These are phyloP conservation scores for Drosophila lacteicornis DNA, from an alignment of 1,140 invertebrate genomes.

Conservation along the genomic window DNA sequence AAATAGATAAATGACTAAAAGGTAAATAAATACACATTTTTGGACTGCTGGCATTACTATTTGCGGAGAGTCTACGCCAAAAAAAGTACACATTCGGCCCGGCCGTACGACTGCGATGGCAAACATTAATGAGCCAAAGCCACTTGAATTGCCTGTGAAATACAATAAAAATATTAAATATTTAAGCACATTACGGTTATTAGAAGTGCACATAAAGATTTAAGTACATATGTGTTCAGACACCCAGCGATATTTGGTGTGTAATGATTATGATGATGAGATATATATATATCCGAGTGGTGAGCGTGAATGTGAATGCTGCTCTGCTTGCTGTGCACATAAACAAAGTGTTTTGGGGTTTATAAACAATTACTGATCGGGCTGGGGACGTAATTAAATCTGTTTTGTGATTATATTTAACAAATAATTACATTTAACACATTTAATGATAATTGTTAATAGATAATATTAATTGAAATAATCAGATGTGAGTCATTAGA, in stretches of 20 bases:
- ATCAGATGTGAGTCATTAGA: too few species aligned
- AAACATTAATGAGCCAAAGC: slow-evolving; percentile 63
- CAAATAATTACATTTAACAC: too few species aligned
- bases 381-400: too few species aligned
- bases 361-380: neutral
- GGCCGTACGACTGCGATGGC: slow-evolving; percentile 43
- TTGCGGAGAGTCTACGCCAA: slow-evolving; percentile 62
- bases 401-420: neutral
- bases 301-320: neutral
- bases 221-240: slow-evolving; percentile 39
- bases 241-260: slow-evolving; percentile 34
- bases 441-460: too few species aligned
- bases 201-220: slow-evolving; percentile 75
- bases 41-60: slow-evolving; percentile 68
- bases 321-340: slow-evolving; percentile 13
- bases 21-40: slow-evolving; percentile 81
- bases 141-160: slow-evolving; percentile 67
- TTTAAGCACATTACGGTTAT: slow-evolving; percentile 76
- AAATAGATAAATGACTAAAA: slow-evolving; percentile 83
- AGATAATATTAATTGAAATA: neutral
- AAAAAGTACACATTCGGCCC: slow-evolving; percentile 55
- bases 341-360: slow-evolving; percentile 8
- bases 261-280: slow-evolving; percentile 36
- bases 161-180: slow-evolving; percentile 80
- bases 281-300: slow-evolving; percentile 29